Conservation (phyloP, 2,888 invertebrate species). For the Caenorhabditis sp. region DNA sequence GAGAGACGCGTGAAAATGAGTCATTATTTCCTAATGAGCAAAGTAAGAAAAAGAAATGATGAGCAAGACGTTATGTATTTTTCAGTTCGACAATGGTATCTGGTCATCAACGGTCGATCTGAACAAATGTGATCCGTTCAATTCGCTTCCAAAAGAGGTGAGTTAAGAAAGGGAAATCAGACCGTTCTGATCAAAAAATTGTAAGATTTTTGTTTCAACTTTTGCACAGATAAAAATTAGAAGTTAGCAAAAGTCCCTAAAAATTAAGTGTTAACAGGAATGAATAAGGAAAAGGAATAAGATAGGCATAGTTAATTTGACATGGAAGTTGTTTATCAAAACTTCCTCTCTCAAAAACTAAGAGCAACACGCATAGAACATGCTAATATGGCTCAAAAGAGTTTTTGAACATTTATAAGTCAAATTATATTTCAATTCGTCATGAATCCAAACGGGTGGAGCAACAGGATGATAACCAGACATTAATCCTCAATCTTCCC, state of each 20-base stretch:
- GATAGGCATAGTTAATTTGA: constrained; percentile 46
- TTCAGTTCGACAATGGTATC: constrained; percentile 63
- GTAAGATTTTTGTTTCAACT: too few relatives aligned
- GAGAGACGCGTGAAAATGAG: constrained; percentile 40
- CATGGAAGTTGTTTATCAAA: constrained; percentile 48
- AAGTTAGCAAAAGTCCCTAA: background rate
- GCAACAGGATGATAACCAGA: background rate
- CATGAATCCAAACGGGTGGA: background rate
- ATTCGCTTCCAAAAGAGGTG: constrained; percentile 49
- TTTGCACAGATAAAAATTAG: too few relatives aligned
- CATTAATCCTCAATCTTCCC: background rate
- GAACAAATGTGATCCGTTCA: constrained; percentile 46
- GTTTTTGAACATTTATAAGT: background rate
- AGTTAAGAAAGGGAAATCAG: background rate
- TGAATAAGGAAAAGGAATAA: constrained; percentile 7
- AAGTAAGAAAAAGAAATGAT: constrained; percentile 13
- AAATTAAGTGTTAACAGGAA: constrained; percentile 1
- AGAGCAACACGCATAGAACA: constrained; percentile 10
- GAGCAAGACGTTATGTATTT: constrained; percentile 11
- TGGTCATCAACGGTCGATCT: constrained; percentile 55
- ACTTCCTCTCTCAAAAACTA: constrained; percentile 20
- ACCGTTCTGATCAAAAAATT: background rate
- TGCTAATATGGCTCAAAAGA: too few relatives aligned
- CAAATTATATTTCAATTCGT: background rate
- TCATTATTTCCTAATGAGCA: constrained; percentile 54